Percentiles rank a stretch among this genome's conserved stretches.
These are phyloP conservation scores for Molossus molossus DNA, from an alignment of 2,797 vertebrate genomes.

Conservation along the genomic window DNA sequence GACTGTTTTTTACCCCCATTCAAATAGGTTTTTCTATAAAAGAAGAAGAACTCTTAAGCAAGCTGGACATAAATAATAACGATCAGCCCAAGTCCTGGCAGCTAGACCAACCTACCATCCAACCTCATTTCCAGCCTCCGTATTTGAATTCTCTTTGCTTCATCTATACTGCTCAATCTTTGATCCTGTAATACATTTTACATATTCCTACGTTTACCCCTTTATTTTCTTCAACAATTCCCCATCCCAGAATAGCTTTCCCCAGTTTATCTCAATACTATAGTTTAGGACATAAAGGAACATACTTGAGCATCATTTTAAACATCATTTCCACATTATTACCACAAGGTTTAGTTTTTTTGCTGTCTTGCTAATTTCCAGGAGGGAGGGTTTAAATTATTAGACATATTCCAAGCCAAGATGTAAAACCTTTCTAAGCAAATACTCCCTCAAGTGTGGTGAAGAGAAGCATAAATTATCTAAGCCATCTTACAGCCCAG, in stretches of 20 bases:
- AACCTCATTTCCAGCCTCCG: not conserved
- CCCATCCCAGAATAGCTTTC: not conserved
- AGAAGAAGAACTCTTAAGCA: slow-evolving; percentile 50
- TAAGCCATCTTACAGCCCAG: not conserved
- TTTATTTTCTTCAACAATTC: slow-evolving; percentile 4
- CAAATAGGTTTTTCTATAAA: slow-evolving; percentile 32
- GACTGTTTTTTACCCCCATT: not conserved
- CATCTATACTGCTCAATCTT: not conserved
- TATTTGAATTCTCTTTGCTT: slow-evolving; percentile 47
- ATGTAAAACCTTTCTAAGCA: slow-evolving; percentile 58
- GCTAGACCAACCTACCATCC: not conserved
- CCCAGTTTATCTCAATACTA: slow-evolving; percentile 28
- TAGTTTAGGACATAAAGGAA: slow-evolving; percentile 45
- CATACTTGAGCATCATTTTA: slow-evolving; percentile 44
- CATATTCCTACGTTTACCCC: not conserved
- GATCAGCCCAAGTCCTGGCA: not conserved
- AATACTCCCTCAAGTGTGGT: slow-evolving; percentile 1
- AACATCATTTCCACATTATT: slow-evolving; percentile 43
- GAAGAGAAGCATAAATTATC: slow-evolving; percentile 52
- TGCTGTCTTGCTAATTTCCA: slow-evolving; percentile 50
- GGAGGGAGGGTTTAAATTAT: slow-evolving; percentile 39
- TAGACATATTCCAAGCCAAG: slow-evolving; percentile 34
- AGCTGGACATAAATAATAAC: slow-evolving; percentile 2
- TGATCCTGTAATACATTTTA: not conserved
- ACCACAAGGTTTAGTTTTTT: not conserved